Base-by-base conservation (phyloP, 2,797 vertebrate species). In the Sphenodon punctatus region DNA sequence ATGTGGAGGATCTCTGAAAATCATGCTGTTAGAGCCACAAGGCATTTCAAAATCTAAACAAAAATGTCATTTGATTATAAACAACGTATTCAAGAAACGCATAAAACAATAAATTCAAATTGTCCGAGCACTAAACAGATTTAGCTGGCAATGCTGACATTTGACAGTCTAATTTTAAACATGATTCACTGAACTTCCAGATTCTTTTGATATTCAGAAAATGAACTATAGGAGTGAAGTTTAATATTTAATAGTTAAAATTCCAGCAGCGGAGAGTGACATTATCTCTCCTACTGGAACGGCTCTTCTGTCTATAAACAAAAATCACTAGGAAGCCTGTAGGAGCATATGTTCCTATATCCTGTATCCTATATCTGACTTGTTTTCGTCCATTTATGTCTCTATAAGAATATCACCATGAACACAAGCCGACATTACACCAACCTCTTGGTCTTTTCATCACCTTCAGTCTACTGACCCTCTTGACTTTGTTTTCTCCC, bases 201-300 rank as follows among this genome's bases (percentile, higher is more conserved):
- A 83, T 55, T 64, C 12, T 80, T 84, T 78, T 87, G 69, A 82
- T 88, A 84, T 20, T 80, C 63, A 88, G 82, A 80, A 10, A 22
- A 53, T 85, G 80, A 80, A 87, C 86, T 85, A 88, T 85, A 86
- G 84, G 67, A 84, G 71, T 59, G 80, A 83, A 87, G 81, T 85
- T 89, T 73, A 88, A 78, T 49, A 41, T 80, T 56, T 34, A 65
- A 71, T 58, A 5, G 80, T 87, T 84, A 88, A 84, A 90, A 88
- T 81, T 84, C 69, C 77, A 80, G 53, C 34, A 78, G 55, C 67
- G 63, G 58, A 72, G 58, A 60, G 86, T 91, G 82, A 87, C 71
- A 75, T 66, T 83, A 87, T 88, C 70, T 71, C 86, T 87, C 84
- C 32, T 58, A 74, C 82, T 77, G 78, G 89, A 34, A 85, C 87